Conservation (phyloP, 2,113 vertebrate species). For the Nibea coibor region DNA sequence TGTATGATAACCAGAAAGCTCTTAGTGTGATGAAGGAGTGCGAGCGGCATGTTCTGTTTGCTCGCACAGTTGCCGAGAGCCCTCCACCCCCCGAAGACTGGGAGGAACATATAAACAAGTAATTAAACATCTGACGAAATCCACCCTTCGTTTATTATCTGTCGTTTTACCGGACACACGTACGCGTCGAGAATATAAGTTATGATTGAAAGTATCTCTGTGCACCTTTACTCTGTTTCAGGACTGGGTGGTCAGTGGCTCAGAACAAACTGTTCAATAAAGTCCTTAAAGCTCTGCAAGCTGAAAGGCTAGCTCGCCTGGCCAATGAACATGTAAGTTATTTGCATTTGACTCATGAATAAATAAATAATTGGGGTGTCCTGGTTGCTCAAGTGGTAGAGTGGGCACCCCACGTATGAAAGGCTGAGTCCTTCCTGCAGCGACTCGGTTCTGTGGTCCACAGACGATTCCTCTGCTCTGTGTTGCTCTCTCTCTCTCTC, state of each 20-base stretch:
- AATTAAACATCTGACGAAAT: slow-evolving; percentile 5
- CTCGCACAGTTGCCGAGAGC: slow-evolving; percentile 93
- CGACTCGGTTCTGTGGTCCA: too few species aligned
- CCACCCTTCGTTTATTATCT: not conserved
- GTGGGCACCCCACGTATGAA: too few species aligned
- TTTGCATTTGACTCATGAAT: not conserved
- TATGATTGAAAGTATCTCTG: not conserved
- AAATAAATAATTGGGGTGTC: too few species aligned
- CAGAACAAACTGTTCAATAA: slow-evolving; percentile 99
- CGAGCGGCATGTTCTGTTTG: slow-evolving; percentile 95
- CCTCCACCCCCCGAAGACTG: slow-evolving; percentile 96
- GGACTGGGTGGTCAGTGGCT: slow-evolving; percentile 93
- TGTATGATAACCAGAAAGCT: slow-evolving; percentile 97
- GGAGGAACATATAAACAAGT: slow-evolving; percentile 98
- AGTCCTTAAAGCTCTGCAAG: slow-evolving; percentile 95
- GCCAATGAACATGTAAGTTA: slow-evolving; percentile 94
- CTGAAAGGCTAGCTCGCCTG: slow-evolving; percentile 92
- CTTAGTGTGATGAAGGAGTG: slow-evolving; percentile 98
- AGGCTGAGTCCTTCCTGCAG: too few species aligned
- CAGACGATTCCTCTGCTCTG: too few species aligned
- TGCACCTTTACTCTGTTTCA: slow-evolving; percentile 66
- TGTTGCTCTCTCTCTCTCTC: not conserved
- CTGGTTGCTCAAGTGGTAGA: too few species aligned
- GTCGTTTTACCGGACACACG: not conserved
- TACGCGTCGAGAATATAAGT: not conserved